phyloP scores from a whole-genome alignment of 2,113 vertebrate genomes.

The Pterocles burchelli region DNA sequence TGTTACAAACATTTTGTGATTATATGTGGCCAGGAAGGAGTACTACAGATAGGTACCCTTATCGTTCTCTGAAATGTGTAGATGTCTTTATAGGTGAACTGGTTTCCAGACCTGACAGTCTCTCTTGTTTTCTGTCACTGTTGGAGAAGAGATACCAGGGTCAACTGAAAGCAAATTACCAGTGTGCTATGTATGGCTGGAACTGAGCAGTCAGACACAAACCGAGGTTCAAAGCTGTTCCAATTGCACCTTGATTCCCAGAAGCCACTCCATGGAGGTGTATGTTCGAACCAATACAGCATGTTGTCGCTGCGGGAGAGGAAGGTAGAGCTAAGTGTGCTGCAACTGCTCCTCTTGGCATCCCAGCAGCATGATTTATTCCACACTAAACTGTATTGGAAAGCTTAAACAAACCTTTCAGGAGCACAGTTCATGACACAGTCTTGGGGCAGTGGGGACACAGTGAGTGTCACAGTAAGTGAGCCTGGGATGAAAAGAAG shows the following conservation, averaged over 20 bases:
- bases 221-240: background rate
- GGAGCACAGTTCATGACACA: background rate
- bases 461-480: background rate
- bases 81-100: background rate
- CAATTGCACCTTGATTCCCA: background rate
- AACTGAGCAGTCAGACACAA: background rate
- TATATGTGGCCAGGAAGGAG: background rate
- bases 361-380: background rate
- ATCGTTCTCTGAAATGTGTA: background rate
- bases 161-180: background rate
- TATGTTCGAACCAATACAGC: background rate
- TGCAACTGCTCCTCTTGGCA: constrained; percentile 21
- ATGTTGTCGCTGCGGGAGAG: background rate
- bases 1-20: background rate
- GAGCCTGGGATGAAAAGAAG: background rate
- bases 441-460: background rate
- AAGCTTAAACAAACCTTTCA: background rate
- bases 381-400: background rate
- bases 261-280: background rate
- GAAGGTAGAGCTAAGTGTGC: background rate
- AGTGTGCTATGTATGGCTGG: background rate
- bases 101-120: background rate
- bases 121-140: background rate
- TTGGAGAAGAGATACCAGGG: background rate
- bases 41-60: background rate